Evolutionary conservation across 2,888 invertebrate genomes (phyloP), one percentile per base, ranked within the genome.

Genomic region (Microctonus hyperodae): DNA sequence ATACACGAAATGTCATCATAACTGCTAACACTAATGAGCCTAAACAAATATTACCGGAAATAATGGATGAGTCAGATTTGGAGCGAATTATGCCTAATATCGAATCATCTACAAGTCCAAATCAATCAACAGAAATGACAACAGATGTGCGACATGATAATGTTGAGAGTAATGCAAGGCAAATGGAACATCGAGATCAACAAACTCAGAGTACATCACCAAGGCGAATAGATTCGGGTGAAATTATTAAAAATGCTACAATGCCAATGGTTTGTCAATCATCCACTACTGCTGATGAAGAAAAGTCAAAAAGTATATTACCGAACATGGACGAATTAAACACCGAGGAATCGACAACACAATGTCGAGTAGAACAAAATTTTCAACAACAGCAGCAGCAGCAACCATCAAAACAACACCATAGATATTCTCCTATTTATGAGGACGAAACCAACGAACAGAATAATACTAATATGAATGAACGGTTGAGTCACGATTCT

Each of bases 11-110:
- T 37, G 70, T 72, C 58, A 72, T 78, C 0, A 72, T 77, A 65
- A 70, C 78, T 55, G 73, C 72, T 51, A 50, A 71, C 66, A 70
- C 68, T 44, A 70, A 72, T 7, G 79, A 79, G 35, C 69, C 75
- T 51, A 73, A 75, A 40, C 77, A 76, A 57, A 76, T 74, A 63
- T 72, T 74, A 31, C 76, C 72, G 3, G 77, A 74, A 61, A 75
- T 79, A 31, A 62, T 78, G 37, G 64, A 75, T 0, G 76, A 79
- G 37, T 50, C 75, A 0, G 78, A 78, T 25, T 48, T 75, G 0
- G 80, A 79, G 33, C 74, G 76, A 50, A 77, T 79, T 56, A 53
- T 80, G 23, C 76, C 82, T 0, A 80, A 82, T 57, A 71, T 81
- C 7, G 80, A 78, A 16, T 58, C 75, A 13, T 71, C 78, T 3